Evolutionary conservation across 2,888 invertebrate genomes (phyloP).

Genomic region (Apodemia mormo): DNA sequence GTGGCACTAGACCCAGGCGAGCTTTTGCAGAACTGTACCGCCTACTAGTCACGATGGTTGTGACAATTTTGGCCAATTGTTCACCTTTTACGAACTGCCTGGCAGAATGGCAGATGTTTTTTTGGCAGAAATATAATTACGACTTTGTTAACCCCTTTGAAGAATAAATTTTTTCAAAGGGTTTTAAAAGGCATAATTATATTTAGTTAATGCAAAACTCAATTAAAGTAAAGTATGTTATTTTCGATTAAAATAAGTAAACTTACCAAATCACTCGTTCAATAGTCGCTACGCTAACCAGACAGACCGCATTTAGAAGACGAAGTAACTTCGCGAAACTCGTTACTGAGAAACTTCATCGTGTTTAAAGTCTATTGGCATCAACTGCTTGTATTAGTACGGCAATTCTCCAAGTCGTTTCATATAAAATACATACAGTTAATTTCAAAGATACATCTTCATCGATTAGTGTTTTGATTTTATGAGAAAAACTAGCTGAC

Average conservation of each 20-base stretch:
- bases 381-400: conserved; percentile 12
- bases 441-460: background rate
- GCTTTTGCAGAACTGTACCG: too few species aligned
- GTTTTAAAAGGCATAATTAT: too few species aligned
- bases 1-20: too few species aligned
- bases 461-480: background rate
- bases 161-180: too few species aligned
- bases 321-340: conserved; percentile 24
- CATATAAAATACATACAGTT: background rate
- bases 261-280: conserved; percentile 6
- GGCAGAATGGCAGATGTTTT: too few species aligned
- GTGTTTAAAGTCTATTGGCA: conserved; percentile 19
- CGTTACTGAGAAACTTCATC: conserved; percentile 20
- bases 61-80: too few species aligned
- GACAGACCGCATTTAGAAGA: conserved; percentile 23
- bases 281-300: conserved; percentile 21
- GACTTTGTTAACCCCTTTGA: too few species aligned
- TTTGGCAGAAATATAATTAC: too few species aligned
- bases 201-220: background rate
- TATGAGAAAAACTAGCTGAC: background rate
- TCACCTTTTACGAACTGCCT: too few species aligned
- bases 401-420: background rate
- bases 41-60: too few species aligned
- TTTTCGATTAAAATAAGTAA: background rate
- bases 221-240: background rate